Evolutionary conservation across 2,113 vertebrate genomes (phyloP).

Genomic region (Bathybates hornii): DNA sequence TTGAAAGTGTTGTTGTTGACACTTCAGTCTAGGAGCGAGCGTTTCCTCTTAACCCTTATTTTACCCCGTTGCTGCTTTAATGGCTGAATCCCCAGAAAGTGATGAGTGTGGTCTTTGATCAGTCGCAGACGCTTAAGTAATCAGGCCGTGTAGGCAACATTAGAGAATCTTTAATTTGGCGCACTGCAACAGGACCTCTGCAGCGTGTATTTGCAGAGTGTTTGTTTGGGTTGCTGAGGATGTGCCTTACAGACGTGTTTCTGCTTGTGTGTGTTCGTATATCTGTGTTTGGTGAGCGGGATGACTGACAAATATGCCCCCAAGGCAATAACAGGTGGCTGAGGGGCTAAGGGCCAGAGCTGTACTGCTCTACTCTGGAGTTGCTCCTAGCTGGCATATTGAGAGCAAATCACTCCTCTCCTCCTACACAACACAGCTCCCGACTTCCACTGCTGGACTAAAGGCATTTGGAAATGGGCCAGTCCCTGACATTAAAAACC

Average conservation of each 20-base stretch:
- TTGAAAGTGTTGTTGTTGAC: slow-evolving; percentile 46
- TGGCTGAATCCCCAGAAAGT: slow-evolving; percentile 16
- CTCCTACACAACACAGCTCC: slow-evolving; percentile 46
- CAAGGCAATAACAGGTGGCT: slow-evolving; percentile 47
- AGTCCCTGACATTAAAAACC: background rate
- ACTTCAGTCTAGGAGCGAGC: background rate
- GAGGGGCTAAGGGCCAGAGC: background rate
- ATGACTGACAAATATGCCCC: slow-evolving; percentile 15
- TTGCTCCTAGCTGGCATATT: slow-evolving; percentile 35
- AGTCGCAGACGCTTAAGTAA: slow-evolving; percentile 38
- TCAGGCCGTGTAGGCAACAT: slow-evolving; percentile 27
- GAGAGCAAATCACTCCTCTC: slow-evolving; percentile 17
- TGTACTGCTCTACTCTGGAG: slow-evolving; percentile 20
- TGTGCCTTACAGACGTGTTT: background rate
- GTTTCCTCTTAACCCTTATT: slow-evolving; percentile 24
- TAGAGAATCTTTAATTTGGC: slow-evolving; percentile 36
- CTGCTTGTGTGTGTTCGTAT: background rate
- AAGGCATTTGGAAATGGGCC: slow-evolving; percentile 32
- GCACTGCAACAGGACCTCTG: slow-evolving; percentile 36
- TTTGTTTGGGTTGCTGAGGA: background rate
- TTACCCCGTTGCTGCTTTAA: slow-evolving; percentile 4
- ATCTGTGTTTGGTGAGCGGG: slow-evolving; percentile 2
- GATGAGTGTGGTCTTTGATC: slow-evolving; percentile 48
- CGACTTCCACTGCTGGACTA: slow-evolving; percentile 14
- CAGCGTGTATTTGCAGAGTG: background rate